Evolutionary conservation across 2,888 invertebrate species (phyloP), one percentile per base, ranked within the genome.

Genomic region (Phrixothrix hirtus): DNA sequence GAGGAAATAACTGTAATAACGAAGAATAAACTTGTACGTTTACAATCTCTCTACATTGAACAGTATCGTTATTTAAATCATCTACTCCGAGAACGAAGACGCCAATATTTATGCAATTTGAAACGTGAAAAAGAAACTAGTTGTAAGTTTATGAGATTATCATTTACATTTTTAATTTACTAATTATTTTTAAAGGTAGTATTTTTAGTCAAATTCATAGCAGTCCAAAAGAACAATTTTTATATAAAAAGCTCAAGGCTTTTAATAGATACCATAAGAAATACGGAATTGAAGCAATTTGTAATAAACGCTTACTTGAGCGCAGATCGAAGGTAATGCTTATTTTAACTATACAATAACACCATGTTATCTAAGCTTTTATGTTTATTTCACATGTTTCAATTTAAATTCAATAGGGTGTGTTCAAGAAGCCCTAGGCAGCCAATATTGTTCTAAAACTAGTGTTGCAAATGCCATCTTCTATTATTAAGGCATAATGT

Each of bases 1-100:
- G 92, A 95, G 67, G 95, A 95, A 73, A 89, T 91, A 0, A 86
- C 90, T 2, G 79, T 83, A 16, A 85, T 91, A 21, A 85, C 92
- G 0, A 81, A 87, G 62, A 85, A 86, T 44, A 88, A 89, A 60
- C 76, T 95, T 32, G 82, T 86, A 9, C 80, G 86, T 32, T 77
- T 95, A 1, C 93, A 94, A 70, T 81, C 85, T 0, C 79, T 93
- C 1, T 96, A 95, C 69, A 82, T 89, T 16, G 85, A 88, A 29
- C 93, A 95, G 74, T 89, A 92, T 73, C 82, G 84, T 52, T 81
- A 90, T 11, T 77, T 95, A 27, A 85, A 88, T 34, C 83, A 86
- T 55, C 70, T 86, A 7, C 76, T 95, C 31, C 83, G 81, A 47
- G 87, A 88, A 55, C 86, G 87, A 17, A 76, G 92, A 15, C 76